These are phyloP conservation scores for Lampropteryx suffumata DNA, from an alignment of 2,888 invertebrate species.

Conservation along the genomic window DNA sequence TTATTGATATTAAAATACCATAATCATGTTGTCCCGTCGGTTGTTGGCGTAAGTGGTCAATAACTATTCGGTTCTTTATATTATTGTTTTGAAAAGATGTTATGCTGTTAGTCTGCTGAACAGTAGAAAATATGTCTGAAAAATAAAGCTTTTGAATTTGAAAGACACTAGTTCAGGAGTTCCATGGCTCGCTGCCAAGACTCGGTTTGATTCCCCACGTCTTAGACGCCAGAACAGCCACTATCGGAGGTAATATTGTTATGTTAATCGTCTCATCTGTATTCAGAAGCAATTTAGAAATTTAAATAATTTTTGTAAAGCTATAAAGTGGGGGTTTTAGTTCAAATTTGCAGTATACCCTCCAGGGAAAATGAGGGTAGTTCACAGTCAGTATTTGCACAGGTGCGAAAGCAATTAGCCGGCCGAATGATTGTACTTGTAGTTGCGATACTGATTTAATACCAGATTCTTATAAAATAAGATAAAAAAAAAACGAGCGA, in stretches of 20 bases:
- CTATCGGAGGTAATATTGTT: conserved; percentile 21
- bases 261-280: conserved; percentile 24
- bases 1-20: too few relatives aligned
- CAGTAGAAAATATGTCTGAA: too few relatives aligned
- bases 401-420: neutral
- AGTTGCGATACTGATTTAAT: too few relatives aligned
- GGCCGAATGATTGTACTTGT: neutral
- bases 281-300: conserved; percentile 25
- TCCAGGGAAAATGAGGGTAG: conserved; percentile 6
- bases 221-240: conserved; percentile 1
- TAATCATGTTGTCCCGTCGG: too few relatives aligned
- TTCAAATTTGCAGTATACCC: conserved; percentile 14
- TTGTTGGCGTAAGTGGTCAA: too few relatives aligned
- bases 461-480: too few relatives aligned
- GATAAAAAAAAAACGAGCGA: too few relatives aligned
- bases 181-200: conserved; percentile 23
- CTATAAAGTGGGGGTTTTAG: conserved; percentile 9
- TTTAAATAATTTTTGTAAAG: conserved; percentile 25
- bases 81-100: too few relatives aligned
- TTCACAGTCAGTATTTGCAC: neutral
- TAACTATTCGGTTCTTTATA: too few relatives aligned
- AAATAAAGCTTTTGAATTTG: conserved; percentile 3
- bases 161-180: conserved; percentile 11
- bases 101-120: too few relatives aligned
- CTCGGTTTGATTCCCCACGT: conserved; percentile 9